Base-by-base conservation (phyloP, 2,113 vertebrate genomes). In the Catharus bicknelli region DNA sequence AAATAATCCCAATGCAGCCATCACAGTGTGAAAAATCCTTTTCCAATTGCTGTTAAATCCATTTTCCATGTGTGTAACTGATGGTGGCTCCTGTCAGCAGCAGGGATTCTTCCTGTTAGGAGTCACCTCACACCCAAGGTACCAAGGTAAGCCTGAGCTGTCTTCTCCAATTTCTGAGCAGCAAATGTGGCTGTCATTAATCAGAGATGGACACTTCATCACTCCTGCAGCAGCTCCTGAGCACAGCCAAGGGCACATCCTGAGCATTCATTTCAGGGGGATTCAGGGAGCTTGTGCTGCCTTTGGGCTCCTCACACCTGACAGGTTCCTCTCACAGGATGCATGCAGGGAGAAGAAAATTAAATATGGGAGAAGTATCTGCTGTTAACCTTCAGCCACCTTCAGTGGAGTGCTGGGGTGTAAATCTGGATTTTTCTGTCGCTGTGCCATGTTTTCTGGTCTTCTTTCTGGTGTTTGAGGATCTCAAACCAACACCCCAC, bases 181-280 rank as follows among this genome's bases (percentile, higher is more conserved):
- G 59, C 43, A 73, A 77, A 79, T 59, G 48, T 61, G 13, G 8
- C 32, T 30, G 8, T 58, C 40, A 38, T 95, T 83, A 69, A 86
- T 97, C 91, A 95, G 84, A 12, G 75, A 1, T 16, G 68, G 83
- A 29, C 62, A 84, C 0, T 43, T 86, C 90, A 86, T 94, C 88
- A 29, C 4, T 81, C 92, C 11, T 58, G 67, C 94, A 91, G 81
- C 11, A 74, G 8, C 76, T 57, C 78, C 61, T 54, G 62, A 69
- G 59, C 8, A 2, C 42, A 30, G 76, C n/a, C 83, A 77, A 90
- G 95, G 92, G 93, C 95, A 91, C 12, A 58, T 51, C 78, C 61
- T 8, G 19, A 88, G 61, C 73, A 25, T 78, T 73, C 4, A 79
- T 91, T 92, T 40, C 69, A 9, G 29, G 16, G 34, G 84, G 72